Base-by-base conservation (phyloP, 2,888 invertebrate genomes). In the Drosophila mimica region DNA sequence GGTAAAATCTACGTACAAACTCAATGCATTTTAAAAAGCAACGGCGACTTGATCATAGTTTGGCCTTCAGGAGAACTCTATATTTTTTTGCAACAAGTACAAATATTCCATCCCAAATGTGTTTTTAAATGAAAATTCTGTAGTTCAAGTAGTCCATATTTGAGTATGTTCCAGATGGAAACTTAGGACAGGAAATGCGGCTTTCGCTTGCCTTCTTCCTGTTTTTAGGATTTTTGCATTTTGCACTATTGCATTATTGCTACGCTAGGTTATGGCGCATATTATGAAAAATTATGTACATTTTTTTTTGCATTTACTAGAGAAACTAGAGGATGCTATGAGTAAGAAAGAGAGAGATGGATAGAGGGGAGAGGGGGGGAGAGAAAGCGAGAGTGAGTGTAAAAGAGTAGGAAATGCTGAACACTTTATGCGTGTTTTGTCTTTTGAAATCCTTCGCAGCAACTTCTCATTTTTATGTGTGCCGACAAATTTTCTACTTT, bases 381-480 rank as follows among this genome's bases (percentile, higher is more conserved):
- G 17, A 20, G 31, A 49, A 33, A 48, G n/a, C 4, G 13, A 33
- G 15, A 56, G 38, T 53, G 33, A 65, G 67, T 31, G 56, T 38
- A 11, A 13, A 15, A 61, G 13, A 63, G 46, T 28, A 34, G 73
- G 51, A 65, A 63, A 49, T 63, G 76, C 64, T 64, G 49, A 75
- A 62, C 76, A 65, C 70, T 78, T 75, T 68, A 65, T 76, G 76
- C 68, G 81, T 69, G 65, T 64, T 80, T 72, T 76, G 80, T 74
- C 66, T 76, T 70, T 70, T 72, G 58, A 66, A 76, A 74, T 83
- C 57, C 81, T 70, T 73, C 68, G 53, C 49, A 67, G 70, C 64
- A 74, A 82, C 73, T 76, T 79, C 70, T 81, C 65, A 76, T 72
- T 80, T 76, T 70, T 79, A 79, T 80, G 69, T 82, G 65, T 74